Evolutionary conservation across 2,888 invertebrate genomes (phyloP).

Genomic region (Agrochola lota): DNA sequence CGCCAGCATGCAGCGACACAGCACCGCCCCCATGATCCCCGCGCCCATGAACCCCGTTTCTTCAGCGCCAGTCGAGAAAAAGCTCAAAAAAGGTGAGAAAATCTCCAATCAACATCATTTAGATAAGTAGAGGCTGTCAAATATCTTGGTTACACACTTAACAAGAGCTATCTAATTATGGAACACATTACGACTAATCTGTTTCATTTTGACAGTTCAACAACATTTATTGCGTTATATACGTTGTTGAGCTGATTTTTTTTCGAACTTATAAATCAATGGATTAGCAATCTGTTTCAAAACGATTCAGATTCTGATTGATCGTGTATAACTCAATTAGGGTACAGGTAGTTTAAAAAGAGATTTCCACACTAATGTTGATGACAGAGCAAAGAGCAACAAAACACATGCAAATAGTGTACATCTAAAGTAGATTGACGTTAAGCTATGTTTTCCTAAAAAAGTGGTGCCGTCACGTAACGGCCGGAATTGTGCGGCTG

Average conservation of each 20-base stretch:
- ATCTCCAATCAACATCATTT: not conserved
- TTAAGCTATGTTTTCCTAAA: not conserved
- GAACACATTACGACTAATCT: no score
- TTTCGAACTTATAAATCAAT: no score
- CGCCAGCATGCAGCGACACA: constrained; percentile 21
- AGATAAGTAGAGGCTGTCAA: not conserved
- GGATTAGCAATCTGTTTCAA: no score
- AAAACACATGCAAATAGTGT: not conserved
- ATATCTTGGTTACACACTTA: not conserved
- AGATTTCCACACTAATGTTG: not conserved
- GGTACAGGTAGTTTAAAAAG: not conserved
- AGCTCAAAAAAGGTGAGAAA: constrained; percentile 67
- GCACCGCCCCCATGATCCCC: not conserved
- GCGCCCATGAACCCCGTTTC: constrained; percentile 22
- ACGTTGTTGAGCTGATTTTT: no score
- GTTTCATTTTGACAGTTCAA: no score
- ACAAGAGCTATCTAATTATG: no score
- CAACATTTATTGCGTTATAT: no score
- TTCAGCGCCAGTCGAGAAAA: constrained; percentile 39
- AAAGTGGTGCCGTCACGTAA: not conserved
- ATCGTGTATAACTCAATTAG: no score
- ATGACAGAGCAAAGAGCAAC: not conserved
- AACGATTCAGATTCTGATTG: no score
- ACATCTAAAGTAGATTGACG: not conserved
- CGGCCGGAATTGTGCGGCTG: no score